Percentiles rank a stretch among this genome's conserved stretches.
These are phyloP conservation scores for Holothuria leucospilota DNA, from an alignment of 53 echinoderm and acorn worm species.

Conservation along the genomic window DNA sequence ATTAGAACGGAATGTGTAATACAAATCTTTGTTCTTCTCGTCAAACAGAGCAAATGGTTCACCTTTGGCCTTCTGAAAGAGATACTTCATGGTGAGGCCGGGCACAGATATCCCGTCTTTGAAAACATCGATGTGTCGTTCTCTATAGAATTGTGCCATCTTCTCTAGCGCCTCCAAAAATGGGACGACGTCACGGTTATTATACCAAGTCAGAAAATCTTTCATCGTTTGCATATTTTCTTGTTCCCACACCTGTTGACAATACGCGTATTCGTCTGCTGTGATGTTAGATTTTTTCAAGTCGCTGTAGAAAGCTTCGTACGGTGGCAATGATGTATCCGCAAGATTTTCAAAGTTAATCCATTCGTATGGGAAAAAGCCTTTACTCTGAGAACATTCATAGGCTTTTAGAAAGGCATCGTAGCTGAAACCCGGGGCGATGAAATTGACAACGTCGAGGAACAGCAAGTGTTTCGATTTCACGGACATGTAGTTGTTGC, in stretches of 20 bases:
- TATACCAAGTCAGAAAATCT: constrained; percentile 25
- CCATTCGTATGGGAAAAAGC: constrained; percentile 68
- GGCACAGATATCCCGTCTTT: background rate
- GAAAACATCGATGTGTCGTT: constrained; percentile 43
- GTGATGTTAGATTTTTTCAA: background rate
- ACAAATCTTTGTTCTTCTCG: constrained; percentile 37
- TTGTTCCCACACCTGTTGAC: constrained; percentile 15
- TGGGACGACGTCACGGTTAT: background rate
- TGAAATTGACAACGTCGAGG: constrained; percentile 56
- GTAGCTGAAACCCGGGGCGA: constrained; percentile 58
- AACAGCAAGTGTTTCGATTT: constrained; percentile 21
- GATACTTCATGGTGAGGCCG: no score
- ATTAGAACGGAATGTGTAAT: constrained; percentile 44
- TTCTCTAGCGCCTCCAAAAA: constrained; percentile 48
- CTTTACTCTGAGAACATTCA: constrained; percentile 41
- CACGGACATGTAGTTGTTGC: no score
- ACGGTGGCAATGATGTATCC: background rate
- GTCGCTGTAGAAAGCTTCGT: background rate
- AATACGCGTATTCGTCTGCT: constrained; percentile 38
- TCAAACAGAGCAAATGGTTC: background rate
- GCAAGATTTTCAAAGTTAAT: constrained; percentile 36
- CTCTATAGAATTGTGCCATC: background rate
- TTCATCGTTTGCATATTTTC: constrained; percentile 12
- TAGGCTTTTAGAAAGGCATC: constrained; percentile 60
- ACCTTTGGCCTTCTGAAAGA: constrained; percentile 6